A percentile compares a stretch with the other conserved stretches of the same genome.
phyloP scores from a whole-genome alignment of 2,888 invertebrate genomes.

The Chloroclystis v-ata region DNA sequence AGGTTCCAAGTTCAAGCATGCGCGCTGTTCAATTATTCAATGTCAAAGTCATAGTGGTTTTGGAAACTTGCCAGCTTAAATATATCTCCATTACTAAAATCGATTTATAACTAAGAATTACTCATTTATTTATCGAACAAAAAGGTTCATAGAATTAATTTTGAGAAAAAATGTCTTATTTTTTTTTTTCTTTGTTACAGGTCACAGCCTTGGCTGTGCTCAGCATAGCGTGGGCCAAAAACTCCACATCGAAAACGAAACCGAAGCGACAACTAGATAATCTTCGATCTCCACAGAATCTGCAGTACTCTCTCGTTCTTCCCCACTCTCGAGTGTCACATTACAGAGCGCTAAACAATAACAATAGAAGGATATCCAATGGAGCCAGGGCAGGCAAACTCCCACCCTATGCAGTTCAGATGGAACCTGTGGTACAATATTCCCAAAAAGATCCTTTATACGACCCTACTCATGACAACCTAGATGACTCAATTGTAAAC shows the following conservation, averaged over 20 bases:
- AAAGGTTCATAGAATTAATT: too few relatives aligned
- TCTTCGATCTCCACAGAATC: slow-evolving; percentile 76
- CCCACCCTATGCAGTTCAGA: slow-evolving; percentile 87
- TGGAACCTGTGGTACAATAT: slow-evolving; percentile 88
- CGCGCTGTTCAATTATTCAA: too few relatives aligned
- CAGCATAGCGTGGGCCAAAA: slow-evolving; percentile 69
- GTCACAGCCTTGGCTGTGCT: slow-evolving; percentile 77
- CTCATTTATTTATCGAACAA: too few relatives aligned
- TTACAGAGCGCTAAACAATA: slow-evolving; percentile 70
- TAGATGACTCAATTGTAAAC: slow-evolving; percentile 62
- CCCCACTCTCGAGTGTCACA: slow-evolving; percentile 76
- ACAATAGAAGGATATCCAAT: slow-evolving; percentile 77
- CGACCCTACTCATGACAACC: slow-evolving; percentile 75
- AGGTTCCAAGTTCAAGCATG: too few relatives aligned
- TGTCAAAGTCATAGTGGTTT: too few relatives aligned
- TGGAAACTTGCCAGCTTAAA: too few relatives aligned
- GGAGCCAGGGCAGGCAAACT: slow-evolving; percentile 66
- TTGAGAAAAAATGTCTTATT: too few relatives aligned
- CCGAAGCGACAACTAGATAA: slow-evolving; percentile 75
- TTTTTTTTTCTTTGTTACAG: slow-evolving; percentile 61
- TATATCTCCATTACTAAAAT: too few relatives aligned
- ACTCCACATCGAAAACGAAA: slow-evolving; percentile 69
- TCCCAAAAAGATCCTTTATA: slow-evolving; percentile 88
- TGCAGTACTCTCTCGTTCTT: slow-evolving; percentile 79
- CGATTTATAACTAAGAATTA: too few relatives aligned